Base-by-base conservation (phyloP, 2,797 vertebrate species). In the Pogonophryne albipinna region DNA sequence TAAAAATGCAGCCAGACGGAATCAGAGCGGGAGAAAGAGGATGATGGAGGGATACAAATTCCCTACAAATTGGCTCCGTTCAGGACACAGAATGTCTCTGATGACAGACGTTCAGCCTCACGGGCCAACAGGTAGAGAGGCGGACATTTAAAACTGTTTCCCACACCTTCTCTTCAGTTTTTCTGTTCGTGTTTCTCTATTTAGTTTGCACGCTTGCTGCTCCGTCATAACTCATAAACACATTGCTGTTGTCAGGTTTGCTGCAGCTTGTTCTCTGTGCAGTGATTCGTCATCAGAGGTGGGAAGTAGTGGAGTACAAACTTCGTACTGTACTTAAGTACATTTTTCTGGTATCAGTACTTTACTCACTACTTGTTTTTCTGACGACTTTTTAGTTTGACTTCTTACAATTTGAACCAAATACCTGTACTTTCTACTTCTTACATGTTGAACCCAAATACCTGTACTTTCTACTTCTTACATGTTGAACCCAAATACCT, bases 41-140 rank as follows among this genome's bases (percentile, higher is more conserved):
- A 71, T 71, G 59, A 73, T 34, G 76, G 58, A 80, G 76, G 80
- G 74, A 63, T 83, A 90, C 89, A 89, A 88, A 84, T 87, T 89
- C 86, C 87, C 71, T 74, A 86, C 83, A 91, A 91, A 93, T 84
- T 91, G 89, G 77, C 87, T 87, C 58, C 0, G 61, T 82, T 90
- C 82, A 87, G 83, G 81, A 80, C 86, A 69, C 73, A 77, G 87
- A 86, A 84, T 71, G 76, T 44, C 2, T 34, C 6, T 17, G 82
- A 79, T 79, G 90, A 91, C 73, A 78, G 85, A 87, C 74, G 41
- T 34, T 50, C 49, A 19, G 62, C 50, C 66, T 60, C 58, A 9
- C 56, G 13, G 64, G 42, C 58, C 6, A 64, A 61, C 67, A 57
- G 34, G 34, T 9, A 38, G 34, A 9, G 7, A 38, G 34, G 34